Conservation (phyloP, 2,797 vertebrate species). For the Echeneis naucrates region DNA sequence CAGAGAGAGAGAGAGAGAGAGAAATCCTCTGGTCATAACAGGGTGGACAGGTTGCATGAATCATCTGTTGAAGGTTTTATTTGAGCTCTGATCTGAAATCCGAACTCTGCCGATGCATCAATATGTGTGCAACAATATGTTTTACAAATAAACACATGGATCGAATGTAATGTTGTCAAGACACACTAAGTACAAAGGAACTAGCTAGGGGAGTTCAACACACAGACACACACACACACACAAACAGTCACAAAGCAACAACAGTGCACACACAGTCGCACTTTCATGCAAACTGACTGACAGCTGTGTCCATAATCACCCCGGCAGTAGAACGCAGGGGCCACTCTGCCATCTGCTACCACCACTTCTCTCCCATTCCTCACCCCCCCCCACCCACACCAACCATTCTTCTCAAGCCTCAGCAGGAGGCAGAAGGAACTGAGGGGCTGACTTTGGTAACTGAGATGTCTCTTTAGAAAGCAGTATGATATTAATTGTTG, state of each 20-base stretch:
- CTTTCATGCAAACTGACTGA: constrained; percentile 70
- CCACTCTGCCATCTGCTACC: constrained; percentile 81
- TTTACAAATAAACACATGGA: constrained; percentile 47
- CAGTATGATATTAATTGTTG: constrained; percentile 62
- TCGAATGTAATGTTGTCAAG: constrained; percentile 23
- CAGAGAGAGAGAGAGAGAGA: not conserved
- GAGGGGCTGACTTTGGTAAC: constrained; percentile 45
- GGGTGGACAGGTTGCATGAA: constrained; percentile 50
- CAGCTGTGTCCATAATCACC: constrained; percentile 84
- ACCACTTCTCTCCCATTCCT: constrained; percentile 38
- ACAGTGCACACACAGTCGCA: constrained; percentile 33
- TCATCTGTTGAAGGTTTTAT: constrained; percentile 35
- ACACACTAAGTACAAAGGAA: constrained; percentile 41
- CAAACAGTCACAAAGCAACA: constrained; percentile 2
- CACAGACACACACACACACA: constrained; percentile 11
- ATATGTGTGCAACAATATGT: constrained; percentile 15
- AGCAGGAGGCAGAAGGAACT: constrained; percentile 53
- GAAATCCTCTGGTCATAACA: not conserved
- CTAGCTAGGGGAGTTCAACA: constrained; percentile 1
- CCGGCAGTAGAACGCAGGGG: constrained; percentile 71
- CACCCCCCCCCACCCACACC: constrained; percentile 24
- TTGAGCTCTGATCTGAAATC: constrained; percentile 41
- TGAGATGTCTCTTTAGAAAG: constrained; percentile 48
- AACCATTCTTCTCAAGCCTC: constrained; percentile 52
- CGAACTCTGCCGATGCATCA: constrained; percentile 15